Evolutionary conservation across 2,113 vertebrate species (phyloP), one percentile per base, ranked within the genome.

Genomic region (Corythornis cristatus): DNA sequence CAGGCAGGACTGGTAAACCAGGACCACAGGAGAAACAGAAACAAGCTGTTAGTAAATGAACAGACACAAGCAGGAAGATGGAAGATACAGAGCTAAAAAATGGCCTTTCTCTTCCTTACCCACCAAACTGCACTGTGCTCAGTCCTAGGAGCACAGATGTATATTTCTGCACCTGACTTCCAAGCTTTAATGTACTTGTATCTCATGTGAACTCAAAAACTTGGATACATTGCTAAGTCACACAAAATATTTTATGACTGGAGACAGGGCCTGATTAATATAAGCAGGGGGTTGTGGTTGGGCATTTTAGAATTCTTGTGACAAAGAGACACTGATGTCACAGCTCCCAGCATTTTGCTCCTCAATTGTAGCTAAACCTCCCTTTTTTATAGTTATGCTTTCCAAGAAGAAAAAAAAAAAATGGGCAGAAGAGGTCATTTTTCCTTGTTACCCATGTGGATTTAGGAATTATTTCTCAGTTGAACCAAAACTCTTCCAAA

Each of bases 321-420:
- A 43, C 7, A 53, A 43, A 31, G 15, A 65, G 26, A 13, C 22
- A 56, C 3, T 26, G 26, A 17, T 42, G 45, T 61, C 21, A n/a
- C 48, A 85, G 40, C 12, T 64, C 72, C 61, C 53, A 75, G 8
- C 33, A 37, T 22, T 79, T 80, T 56, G 12, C 19, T 88, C 23
- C 43, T 50, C 33, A 31, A 35, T 8, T 81, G 33, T 14, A 81
- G n/a, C 6, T 71, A 19, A 74, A 68, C 3, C 26, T 46, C 18
- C 21, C 35, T 56, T 71, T 66, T 16, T 42, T 33, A 48, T 6
- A 62, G 21, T 25, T 75, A 40, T 60, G 6, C 2, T 77, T 74
- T 46, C 29, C 33, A 57, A n/a, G 16, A n/a, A 78, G 80, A 95
- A 67, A 26, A 48, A 33, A 77, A 71, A 40, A 81, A 86, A 94